A percentile compares a stretch with the other conserved stretches of the same genome.
Evolutionary conservation across 2,797 vertebrate genomes (phyloP).

Genomic region (Lagocephalus sceleratus): DNA sequence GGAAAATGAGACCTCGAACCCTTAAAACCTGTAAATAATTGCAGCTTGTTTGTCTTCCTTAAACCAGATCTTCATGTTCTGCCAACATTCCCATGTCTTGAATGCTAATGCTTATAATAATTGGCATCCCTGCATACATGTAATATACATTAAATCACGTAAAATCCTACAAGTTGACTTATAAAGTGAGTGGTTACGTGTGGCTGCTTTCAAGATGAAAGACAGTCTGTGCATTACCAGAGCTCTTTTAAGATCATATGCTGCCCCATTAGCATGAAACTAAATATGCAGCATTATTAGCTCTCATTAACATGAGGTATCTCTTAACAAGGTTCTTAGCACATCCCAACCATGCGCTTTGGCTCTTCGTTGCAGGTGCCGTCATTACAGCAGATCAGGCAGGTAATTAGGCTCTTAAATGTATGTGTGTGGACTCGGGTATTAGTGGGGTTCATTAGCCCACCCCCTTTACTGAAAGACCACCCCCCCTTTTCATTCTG

Average conservation of each 20-base stretch:
- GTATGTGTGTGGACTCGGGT: constrained; percentile 22
- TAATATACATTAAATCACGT: constrained; percentile 23
- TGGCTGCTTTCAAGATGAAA: constrained; percentile 61
- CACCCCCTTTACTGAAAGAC: constrained; percentile 58
- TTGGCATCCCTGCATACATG: constrained; percentile 23
- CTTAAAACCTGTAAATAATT: constrained; percentile 25
- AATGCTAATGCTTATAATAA: constrained; percentile 38
- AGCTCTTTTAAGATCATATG: constrained; percentile 56
- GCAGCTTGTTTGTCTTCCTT: neutral
- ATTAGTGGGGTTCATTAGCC: constrained; percentile 57
- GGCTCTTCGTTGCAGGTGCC: constrained; percentile 55
- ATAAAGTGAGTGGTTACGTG: constrained; percentile 12
- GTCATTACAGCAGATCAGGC: constrained; percentile 51
- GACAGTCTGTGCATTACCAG: constrained; percentile 27
- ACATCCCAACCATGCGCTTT: constrained; percentile 35
- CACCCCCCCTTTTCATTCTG: constrained; percentile 51
- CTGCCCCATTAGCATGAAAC: constrained; percentile 48
- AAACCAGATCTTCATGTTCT: constrained; percentile 11
- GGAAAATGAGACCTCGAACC: constrained; percentile 30
- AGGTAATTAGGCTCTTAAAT: constrained; percentile 67
- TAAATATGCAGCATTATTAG: constrained; percentile 52
- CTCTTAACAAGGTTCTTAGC: constrained; percentile 61
- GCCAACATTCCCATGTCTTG: neutral
- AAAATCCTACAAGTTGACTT: constrained; percentile 18
- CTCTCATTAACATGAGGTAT: constrained; percentile 57